Evolutionary conservation across 2,797 vertebrate species (phyloP).

Genomic region (Lithobates pipiens): DNA sequence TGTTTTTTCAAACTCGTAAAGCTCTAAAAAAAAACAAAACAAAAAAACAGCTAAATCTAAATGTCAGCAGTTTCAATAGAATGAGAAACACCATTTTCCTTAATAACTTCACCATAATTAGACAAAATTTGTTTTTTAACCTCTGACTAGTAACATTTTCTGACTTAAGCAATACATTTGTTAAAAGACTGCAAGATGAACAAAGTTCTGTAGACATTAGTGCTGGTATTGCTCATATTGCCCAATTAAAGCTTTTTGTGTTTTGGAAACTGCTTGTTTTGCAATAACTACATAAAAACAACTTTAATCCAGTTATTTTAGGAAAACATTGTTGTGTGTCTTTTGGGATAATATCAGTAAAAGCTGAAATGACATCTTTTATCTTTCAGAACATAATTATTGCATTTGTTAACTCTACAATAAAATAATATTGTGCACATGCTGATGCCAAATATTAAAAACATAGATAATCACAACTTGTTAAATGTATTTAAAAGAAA

Average conservation of each 20-base stretch:
- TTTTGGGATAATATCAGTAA: constrained; percentile 22
- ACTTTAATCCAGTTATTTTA: constrained; percentile 29
- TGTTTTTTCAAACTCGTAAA: constrained; percentile 3
- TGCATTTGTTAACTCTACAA: not conserved
- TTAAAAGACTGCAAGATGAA: constrained; percentile 38
- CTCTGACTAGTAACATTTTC: constrained; percentile 48
- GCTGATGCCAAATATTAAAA: constrained; percentile 20
- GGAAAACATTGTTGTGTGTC: constrained; percentile 23
- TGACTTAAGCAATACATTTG: constrained; percentile 51
- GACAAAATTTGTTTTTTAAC: constrained; percentile 43
- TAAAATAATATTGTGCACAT: constrained; percentile 20
- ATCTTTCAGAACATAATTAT: constrained; percentile 17
- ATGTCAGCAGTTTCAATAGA: constrained; percentile 38
- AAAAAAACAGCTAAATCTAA: not conserved
- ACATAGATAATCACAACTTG: not conserved
- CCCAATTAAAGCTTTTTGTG: constrained; percentile 39
- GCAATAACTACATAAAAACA: constrained; percentile 32
- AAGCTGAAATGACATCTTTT: constrained; percentile 10
- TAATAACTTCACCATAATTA: constrained; percentile 53
- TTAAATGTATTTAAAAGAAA: not conserved
- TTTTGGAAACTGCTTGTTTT: constrained; percentile 34
- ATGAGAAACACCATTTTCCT: constrained; percentile 29
- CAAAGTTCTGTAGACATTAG: constrained; percentile 46
- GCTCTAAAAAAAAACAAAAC: not conserved
- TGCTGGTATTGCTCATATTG: constrained; percentile 38